Base-by-base conservation (phyloP, 2,888 invertebrate species). In the Lepetodrilus schrolli region DNA sequence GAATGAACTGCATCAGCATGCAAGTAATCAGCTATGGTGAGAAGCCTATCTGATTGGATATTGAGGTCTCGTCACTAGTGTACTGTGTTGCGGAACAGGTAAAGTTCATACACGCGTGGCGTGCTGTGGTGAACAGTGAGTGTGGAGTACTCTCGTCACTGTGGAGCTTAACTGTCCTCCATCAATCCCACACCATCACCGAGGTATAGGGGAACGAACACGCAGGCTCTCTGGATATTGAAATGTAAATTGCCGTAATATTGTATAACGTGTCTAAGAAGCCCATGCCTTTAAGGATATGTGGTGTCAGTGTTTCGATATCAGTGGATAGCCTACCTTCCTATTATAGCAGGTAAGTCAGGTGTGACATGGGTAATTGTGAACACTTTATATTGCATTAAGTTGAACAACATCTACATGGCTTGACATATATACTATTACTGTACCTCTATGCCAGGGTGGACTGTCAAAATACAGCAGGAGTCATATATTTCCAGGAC, bases 11-110 rank as follows among this genome's bases (percentile, higher is more conserved):
- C 58, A 10, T 30, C 43, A 34, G 58, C 58, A 58, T 58, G 58
- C 30, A 30, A 58, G 58, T 58, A 58, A 58, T 58, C 58, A 58
- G 58, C 26, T 34, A 30, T 17, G n/a, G 58, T 30, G 34, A 58
- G 34, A 17, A 58, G 8, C 30, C 23, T 30, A 23, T 58, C 58
- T 58, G 58, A 58, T 58, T 58, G 58, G 58, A 30, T 58, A 58
- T 30, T 30, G 58, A 30, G 30, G 58, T 34, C 51, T 34, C 34
- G 34, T 58, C 58, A 58, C 58, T 30, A n/a, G 30, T 34, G 34
- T 50, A 50, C 34, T 58, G 34, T 58, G 58, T 43, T 34, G 58
- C 58, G 34, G 30, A 30, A 58, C 58, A 58, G 58, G 58, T 58
- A 58, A 17, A 30, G 58, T 58, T 58, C 43, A 5, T 58, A 58